Percentiles rank a stretch among this genome's conserved stretches.
Evolutionary conservation across 2,113 vertebrate genomes (phyloP).

Genomic region (Pithys albifrons): DNA sequence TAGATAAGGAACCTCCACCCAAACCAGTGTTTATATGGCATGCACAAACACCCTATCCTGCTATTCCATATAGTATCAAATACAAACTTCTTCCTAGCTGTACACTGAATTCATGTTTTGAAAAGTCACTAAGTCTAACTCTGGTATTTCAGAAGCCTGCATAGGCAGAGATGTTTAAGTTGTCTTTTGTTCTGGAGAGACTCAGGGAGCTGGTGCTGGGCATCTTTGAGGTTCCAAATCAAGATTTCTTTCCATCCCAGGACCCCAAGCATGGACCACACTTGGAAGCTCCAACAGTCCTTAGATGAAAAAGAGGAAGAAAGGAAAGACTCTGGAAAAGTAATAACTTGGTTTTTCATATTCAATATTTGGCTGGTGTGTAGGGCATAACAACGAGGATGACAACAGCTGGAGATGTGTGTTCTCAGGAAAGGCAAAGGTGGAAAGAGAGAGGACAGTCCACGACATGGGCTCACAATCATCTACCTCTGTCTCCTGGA

Average conservation of each 20-base stretch:
- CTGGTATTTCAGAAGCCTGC: neutral
- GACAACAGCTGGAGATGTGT: neutral
- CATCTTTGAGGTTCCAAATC: neutral
- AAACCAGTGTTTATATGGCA: neutral
- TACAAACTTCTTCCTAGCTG: neutral
- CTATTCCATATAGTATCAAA: neutral
- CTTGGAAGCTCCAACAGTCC: neutral
- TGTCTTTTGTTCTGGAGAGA: neutral
- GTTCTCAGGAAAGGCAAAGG: neutral
- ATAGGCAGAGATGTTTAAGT: neutral
- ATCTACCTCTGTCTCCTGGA: neutral
- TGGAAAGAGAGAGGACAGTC: neutral
- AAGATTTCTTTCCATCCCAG: neutral
- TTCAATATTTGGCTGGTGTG: neutral
- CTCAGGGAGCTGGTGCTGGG: neutral
- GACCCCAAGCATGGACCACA: rapidly evolving
- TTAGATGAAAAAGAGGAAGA: neutral
- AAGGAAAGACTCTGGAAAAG: neutral
- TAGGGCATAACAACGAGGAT: neutral
- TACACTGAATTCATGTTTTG: neutral
- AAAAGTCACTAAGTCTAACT: neutral
- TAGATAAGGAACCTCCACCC: neutral
- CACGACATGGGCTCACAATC: neutral
- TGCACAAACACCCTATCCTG: neutral
- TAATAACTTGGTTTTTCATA: neutral